Conservation (phyloP, 2,113 vertebrate genomes). For the Myiozetetes cayanensis region DNA sequence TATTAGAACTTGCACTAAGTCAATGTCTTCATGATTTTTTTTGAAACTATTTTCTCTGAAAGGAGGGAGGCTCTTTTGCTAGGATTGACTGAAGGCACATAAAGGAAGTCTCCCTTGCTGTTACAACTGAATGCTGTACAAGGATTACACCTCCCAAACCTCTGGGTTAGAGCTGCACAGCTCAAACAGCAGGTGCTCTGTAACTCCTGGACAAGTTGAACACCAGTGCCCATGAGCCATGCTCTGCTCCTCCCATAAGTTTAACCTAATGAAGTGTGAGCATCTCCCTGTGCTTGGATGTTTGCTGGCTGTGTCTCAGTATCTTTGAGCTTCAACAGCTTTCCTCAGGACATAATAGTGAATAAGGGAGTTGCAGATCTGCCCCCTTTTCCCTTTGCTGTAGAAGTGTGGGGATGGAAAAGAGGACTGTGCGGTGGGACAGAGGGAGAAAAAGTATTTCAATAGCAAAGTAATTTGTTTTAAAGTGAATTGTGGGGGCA, state of each 20-base stretch:
- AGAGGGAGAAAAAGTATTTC: background rate
- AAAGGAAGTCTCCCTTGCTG: background rate
- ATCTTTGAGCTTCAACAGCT: background rate
- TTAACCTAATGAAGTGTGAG: background rate
- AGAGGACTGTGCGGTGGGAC: background rate
- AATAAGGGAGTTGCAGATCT: background rate
- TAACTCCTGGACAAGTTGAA: background rate
- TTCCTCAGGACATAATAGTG: background rate
- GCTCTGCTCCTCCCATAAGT: background rate
- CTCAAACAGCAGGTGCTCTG: background rate
- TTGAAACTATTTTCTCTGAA: background rate
- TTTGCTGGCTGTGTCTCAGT: background rate
- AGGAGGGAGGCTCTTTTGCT: background rate
- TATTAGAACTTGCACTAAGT: background rate
- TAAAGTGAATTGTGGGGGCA: background rate
- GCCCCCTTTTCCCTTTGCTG: background rate
- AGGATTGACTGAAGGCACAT: fast-evolving
- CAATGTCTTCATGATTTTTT: background rate
- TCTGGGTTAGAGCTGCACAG: background rate
- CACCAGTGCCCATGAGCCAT: background rate
- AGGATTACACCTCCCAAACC: background rate
- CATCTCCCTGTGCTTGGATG: background rate
- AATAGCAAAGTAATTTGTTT: background rate
- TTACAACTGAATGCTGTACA: background rate
- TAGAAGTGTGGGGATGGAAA: background rate